Conservation (phyloP, 1,140 invertebrate genomes). For the Drosophila pseudoobscura region DNA sequence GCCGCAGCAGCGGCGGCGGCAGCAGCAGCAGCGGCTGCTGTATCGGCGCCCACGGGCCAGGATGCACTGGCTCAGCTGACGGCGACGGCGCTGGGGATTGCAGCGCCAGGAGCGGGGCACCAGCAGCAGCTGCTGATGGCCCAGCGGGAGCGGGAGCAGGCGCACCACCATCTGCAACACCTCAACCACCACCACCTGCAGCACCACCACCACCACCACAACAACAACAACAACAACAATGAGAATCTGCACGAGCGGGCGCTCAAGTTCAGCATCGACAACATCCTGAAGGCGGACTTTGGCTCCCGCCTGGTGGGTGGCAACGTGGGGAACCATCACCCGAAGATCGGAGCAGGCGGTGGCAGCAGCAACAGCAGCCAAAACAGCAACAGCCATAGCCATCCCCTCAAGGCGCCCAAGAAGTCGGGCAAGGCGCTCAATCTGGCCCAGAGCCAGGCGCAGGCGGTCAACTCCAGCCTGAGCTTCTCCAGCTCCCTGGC, state of each 20-base stretch:
- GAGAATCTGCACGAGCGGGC: conserved; percentile 85
- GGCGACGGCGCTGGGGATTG: conserved; percentile 17
- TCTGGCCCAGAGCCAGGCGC: conserved; percentile 48
- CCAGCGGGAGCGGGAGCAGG: conserved; percentile 47
- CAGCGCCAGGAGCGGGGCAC: conserved; percentile 9
- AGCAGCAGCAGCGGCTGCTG: conserved; percentile 33
- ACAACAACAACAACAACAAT: conserved; percentile 49
- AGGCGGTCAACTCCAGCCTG: conserved; percentile 44
- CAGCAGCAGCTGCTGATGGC: conserved; percentile 31
- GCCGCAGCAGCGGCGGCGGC: conserved; percentile 69
- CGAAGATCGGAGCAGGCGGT: conserved; percentile 24
- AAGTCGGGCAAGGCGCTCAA: conserved; percentile 55
- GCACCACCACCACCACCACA: conserved; percentile 43
- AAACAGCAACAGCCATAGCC: conserved; percentile 2
- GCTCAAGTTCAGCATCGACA: conserved; percentile 96
- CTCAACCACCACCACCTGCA: conserved; percentile 43
- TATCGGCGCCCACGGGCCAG: conserved; percentile 40
- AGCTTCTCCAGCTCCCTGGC: conserved; percentile 74
- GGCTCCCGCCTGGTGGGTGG: conserved; percentile 87
- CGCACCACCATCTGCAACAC: conserved; percentile 51
- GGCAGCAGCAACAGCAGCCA: conserved; percentile 3
- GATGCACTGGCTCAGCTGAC: conserved; percentile 71
- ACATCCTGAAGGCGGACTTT: conserved; percentile 95
- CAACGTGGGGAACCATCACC: background rate
- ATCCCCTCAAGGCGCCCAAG: conserved; percentile 46